Conservation (phyloP, 1,140 invertebrate genomes). For the Tetranychus urticae region DNA sequence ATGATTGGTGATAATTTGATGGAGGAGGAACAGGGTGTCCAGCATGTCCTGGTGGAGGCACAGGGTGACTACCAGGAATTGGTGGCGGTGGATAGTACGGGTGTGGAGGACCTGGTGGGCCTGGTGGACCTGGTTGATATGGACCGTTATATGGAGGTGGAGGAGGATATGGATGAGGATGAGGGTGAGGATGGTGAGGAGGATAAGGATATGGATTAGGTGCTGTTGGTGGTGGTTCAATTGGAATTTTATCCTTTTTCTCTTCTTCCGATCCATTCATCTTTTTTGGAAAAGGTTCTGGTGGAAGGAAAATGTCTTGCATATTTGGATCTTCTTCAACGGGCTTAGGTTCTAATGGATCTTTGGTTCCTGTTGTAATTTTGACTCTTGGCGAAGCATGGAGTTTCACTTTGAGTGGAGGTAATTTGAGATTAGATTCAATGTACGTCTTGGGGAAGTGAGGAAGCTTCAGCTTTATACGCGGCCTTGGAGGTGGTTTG, state of each 20-base stretch:
- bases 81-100: background rate
- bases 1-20: background rate
- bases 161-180: background rate
- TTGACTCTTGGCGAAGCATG: conserved; percentile 1
- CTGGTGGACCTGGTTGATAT: background rate
- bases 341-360: background rate
- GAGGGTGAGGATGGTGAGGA: background rate
- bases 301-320: background rate
- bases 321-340: background rate
- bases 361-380: conserved; percentile 3
- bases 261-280: background rate
- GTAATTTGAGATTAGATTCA: conserved; percentile 1
- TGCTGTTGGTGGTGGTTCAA: background rate
- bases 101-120: background rate
- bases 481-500: background rate
- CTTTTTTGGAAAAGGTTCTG: background rate
- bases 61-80: background rate
- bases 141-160: background rate
- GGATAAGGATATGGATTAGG: background rate
- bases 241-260: too few relatives aligned
- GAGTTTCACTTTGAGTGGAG: conserved; percentile 2
- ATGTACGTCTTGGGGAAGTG: conserved; percentile 1
- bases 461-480: background rate
- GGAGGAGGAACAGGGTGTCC: background rate
- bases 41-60: background rate